Evolutionary conservation across 35 echinoderm and acorn worm species (phyloP), one percentile per base, ranked within the genome.

Genomic region (Nesometra sesokonis): DNA sequence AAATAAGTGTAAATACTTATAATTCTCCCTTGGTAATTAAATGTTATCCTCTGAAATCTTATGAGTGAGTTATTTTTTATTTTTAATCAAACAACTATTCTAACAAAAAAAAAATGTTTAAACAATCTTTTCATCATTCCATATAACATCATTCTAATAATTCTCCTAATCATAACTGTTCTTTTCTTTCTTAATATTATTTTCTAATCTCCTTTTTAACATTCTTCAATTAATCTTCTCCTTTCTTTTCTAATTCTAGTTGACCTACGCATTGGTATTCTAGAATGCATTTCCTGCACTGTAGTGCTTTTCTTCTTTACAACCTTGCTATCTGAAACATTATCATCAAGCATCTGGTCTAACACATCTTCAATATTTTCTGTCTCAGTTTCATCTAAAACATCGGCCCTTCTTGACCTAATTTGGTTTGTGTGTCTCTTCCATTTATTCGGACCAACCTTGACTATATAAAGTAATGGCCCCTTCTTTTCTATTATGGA

Each of bases 361-460:
- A 67, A 67, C 52, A 67, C 7, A 19, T 67, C 52, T 27, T 67
- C 52, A 9, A 67, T 9, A 67, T 67, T 67, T 13, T 27, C 52
- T 4, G 38, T 43, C 52, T 67, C 52, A 27, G 52, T 67, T 67
- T 67, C 52, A 13, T 9, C 8, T 43, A 15, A 43, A 67, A 67
- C 52, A 67, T 67, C 23, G 2, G 52, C 52, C 52, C 7, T 67
- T 67, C 89, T 86, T 0, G 84, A 30, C 31, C 46, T 80, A 37
- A 86, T 91, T 76, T 86, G 84, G 23, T 86, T 39, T 81, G 52
- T 57, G 32, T 86, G 84, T 57, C 89, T 80, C 47, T 34, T 86
- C 89, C 89, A 91, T 17, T 35, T 27, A 21, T 47, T 13, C 17
- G 21, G 3, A 27, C 57, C 82, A 37, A 90, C 89, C 34, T 90